A percentile compares a stretch with the other conserved stretches of the same genome.
phyloP scores from a whole-genome alignment of 2,888 invertebrate genomes.

The Isoperla grammatica region DNA sequence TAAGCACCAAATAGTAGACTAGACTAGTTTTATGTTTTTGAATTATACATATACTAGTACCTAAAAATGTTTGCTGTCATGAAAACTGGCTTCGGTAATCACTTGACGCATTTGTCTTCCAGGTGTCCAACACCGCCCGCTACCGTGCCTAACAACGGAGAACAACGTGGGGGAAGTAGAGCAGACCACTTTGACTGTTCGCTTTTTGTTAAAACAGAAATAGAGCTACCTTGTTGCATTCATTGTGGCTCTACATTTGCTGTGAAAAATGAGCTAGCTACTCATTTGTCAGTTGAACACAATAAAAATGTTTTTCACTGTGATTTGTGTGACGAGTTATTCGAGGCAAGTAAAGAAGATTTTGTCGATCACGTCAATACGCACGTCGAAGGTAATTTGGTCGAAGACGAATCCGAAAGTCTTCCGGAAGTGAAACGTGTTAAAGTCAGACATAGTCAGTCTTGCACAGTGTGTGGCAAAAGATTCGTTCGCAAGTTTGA shows the following conservation, averaged over 20 bases:
- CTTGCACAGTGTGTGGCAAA: conserved; percentile 14
- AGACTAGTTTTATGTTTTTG: no score
- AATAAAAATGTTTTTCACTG: conserved; percentile 18
- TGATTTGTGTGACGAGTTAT: conserved; percentile 19
- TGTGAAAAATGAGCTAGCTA: conserved; percentile 18
- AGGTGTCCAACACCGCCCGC: neutral
- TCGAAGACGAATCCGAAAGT: neutral
- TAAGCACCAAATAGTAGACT: no score
- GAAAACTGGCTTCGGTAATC: neutral
- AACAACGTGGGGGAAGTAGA: no score
- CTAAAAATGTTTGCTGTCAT: no score
- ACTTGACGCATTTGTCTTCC: neutral
- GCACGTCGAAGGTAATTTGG: neutral
- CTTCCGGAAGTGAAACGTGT: neutral
- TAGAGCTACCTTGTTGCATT: neutral
- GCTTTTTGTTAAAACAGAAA: no score
- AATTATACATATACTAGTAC: no score
- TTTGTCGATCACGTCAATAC: conserved; percentile 17
- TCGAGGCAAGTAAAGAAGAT: conserved; percentile 7
- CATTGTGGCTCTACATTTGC: neutral
- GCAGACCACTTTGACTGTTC: no score
- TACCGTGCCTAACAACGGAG: neutral
- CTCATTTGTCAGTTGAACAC: conserved; percentile 16
- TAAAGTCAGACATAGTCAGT: neutral
- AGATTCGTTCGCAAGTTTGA: conserved; percentile 15